Conservation (phyloP, 2,797 vertebrate species). For the Saxicola maurus region DNA sequence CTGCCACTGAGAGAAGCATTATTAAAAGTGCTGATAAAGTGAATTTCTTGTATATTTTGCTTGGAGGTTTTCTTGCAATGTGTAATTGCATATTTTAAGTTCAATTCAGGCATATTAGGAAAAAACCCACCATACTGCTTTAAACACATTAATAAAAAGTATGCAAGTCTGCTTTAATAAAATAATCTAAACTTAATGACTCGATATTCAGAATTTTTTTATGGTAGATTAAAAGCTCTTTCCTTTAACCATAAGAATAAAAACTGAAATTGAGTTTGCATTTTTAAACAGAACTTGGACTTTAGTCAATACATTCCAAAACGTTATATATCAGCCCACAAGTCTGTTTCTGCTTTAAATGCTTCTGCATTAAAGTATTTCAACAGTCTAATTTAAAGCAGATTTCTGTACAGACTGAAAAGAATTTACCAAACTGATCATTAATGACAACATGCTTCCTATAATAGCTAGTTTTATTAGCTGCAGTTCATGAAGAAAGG, state of each 20-base stretch:
- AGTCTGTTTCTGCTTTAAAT: not conserved
- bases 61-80: not conserved
- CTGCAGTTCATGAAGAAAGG: not conserved
- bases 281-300: not conserved
- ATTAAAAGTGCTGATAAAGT: not conserved
- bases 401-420: not conserved
- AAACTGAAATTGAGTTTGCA: not conserved
- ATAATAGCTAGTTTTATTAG: not conserved
- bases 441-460: not conserved
- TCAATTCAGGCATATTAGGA: not conserved
- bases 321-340: not conserved
- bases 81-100: not conserved
- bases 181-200: not conserved
- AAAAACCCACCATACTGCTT: not conserved
- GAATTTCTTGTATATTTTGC: not conserved
- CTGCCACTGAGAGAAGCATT: not conserved
- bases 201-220: not conserved
- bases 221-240: not conserved
- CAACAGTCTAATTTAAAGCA: conserved; percentile 30
- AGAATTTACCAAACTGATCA: conserved; percentile 3
- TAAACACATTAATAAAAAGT: not conserved
- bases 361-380: not conserved
- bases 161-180: not conserved
- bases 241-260: not conserved
- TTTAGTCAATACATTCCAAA: not conserved